phyloP scores from a whole-genome alignment of 2,113 vertebrate species.

The Entomyzon cyanotis region DNA sequence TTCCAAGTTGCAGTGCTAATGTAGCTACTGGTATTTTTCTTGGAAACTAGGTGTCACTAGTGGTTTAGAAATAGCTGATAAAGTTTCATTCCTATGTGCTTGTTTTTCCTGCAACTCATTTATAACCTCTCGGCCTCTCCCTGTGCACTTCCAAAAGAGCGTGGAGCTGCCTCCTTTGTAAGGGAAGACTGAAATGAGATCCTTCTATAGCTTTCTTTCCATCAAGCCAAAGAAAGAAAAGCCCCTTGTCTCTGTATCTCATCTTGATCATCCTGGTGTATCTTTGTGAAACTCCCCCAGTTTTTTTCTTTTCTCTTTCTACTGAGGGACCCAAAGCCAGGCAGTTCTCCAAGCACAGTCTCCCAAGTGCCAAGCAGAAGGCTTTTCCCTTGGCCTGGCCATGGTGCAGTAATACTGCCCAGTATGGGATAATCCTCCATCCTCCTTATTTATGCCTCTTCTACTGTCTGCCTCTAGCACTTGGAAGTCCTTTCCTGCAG shows the following conservation, averaged over 20 bases:
- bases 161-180: background rate
- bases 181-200: background rate
- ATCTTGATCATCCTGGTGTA: background rate
- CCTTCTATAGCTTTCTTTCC: background rate
- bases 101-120: background rate
- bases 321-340: background rate
- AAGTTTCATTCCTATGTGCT: background rate
- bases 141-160: background rate
- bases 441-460: background rate
- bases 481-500: background rate
- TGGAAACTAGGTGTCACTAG: slow-evolving; percentile 63
- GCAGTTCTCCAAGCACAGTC: background rate
- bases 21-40: background rate
- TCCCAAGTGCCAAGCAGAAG: background rate
- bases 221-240: background rate
- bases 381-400: background rate
- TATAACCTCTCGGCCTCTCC: background rate
- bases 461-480: background rate
- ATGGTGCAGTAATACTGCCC: background rate
- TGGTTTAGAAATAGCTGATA: slow-evolving; percentile 33
- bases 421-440: background rate
- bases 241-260: background rate
- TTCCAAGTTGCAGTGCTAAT: background rate
- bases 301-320: background rate
- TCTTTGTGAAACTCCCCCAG: background rate